These are phyloP conservation scores for Aethina tumida DNA, from an alignment of 1,140 invertebrate genomes.

Conservation along the genomic window DNA sequence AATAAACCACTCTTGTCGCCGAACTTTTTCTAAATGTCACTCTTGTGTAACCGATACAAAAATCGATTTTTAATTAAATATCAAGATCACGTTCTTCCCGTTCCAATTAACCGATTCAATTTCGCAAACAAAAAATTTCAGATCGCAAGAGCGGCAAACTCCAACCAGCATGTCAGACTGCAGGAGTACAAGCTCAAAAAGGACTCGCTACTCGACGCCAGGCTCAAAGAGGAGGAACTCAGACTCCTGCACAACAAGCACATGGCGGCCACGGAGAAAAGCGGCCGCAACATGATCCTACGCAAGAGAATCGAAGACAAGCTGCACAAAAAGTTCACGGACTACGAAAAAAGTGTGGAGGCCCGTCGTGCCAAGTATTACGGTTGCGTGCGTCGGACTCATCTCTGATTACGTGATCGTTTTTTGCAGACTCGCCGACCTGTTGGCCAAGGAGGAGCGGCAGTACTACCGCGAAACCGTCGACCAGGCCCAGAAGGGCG, in stretches of 20 bases:
- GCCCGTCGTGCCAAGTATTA: constrained; percentile 24
- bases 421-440: constrained; percentile 22
- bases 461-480: constrained; percentile 27
- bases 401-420: constrained; percentile 1
- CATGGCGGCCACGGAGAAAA: constrained; percentile 13
- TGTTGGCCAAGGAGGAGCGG: constrained; percentile 28
- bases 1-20: no score
- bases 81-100: no score
- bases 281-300: constrained; percentile 13
- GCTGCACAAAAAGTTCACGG: constrained; percentile 22
- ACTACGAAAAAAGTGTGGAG: constrained; percentile 27
- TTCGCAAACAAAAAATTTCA: constrained; percentile 2
- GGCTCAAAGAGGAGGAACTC: neutral
- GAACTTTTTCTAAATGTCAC: no score
- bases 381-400: neutral
- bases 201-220: neutral
- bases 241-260: constrained; percentile 12
- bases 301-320: constrained; percentile 18
- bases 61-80: no score
- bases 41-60: no score
- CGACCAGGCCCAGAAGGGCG: constrained; percentile 25
- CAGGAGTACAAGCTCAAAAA: constrained; percentile 1
- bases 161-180: constrained; percentile 6
- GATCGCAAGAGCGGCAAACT: constrained; percentile 9
- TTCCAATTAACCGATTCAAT: neutral